A percentile compares a stretch with the other conserved stretches of the same genome.
Conservation (phyloP, 2,113 vertebrate species). For the Hassar affinis region DNA sequence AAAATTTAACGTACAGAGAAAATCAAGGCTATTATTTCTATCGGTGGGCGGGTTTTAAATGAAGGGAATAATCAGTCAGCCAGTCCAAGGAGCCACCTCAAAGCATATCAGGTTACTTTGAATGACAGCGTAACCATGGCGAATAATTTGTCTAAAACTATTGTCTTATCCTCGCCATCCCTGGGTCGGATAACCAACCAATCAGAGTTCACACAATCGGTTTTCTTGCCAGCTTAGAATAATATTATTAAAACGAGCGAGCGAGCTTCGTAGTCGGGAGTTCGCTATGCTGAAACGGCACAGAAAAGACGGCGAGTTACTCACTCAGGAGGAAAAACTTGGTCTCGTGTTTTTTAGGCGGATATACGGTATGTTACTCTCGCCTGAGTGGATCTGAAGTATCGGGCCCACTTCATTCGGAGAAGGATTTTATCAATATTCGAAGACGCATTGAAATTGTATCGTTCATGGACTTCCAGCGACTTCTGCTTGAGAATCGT, state of each 20-base stretch:
- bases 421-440: slow-evolving; percentile 59
- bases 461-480: slow-evolving; percentile 63
- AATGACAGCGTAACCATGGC: slow-evolving; percentile 99
- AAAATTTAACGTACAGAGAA: slow-evolving; percentile 64
- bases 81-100: slow-evolving; percentile 88
- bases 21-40: slow-evolving; percentile 76
- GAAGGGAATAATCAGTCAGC: slow-evolving; percentile 84
- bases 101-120: slow-evolving; percentile 92
- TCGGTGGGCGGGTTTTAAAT: slow-evolving; percentile 77
- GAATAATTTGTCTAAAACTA: slow-evolving; percentile 99
- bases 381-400: slow-evolving; percentile 67
- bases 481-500: slow-evolving; percentile 56
- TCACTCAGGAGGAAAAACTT: slow-evolving; percentile 66
- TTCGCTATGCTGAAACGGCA: slow-evolving; percentile 75
- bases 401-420: slow-evolving; percentile 38
- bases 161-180: slow-evolving; percentile 97
- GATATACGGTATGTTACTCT: slow-evolving; percentile 65
- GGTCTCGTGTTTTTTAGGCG: slow-evolving; percentile 62
- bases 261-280: slow-evolving; percentile 71
- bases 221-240: slow-evolving; percentile 98
- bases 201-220: slow-evolving; percentile 95
- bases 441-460: slow-evolving; percentile 46
- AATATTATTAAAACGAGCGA: slow-evolving; percentile 94
- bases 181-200: slow-evolving; percentile 97
- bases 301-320: slow-evolving; percentile 71